A percentile compares a stretch with the other conserved stretches of the same genome.
These are phyloP conservation scores for Ophthalmolycus amberensis DNA, from an alignment of 2,113 vertebrate species.

Conservation along the genomic window DNA sequence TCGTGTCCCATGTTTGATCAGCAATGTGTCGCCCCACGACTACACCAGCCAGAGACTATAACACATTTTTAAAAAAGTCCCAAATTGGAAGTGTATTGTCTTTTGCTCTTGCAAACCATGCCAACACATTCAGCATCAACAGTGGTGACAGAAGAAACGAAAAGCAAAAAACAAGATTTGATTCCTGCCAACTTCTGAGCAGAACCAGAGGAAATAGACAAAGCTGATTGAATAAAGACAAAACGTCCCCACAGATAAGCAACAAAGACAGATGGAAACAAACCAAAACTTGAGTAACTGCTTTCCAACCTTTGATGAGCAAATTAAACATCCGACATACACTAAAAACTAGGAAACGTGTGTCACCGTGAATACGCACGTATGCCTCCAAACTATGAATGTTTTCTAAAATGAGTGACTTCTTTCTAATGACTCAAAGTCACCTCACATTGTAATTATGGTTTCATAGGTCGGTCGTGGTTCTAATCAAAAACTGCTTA, in stretches of 20 bases:
- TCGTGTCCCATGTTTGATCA: conserved; percentile 31
- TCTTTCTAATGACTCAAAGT: background rate
- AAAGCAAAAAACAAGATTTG: conserved; percentile 8
- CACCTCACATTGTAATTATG: conserved; percentile 22
- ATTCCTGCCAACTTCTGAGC: conserved; percentile 39
- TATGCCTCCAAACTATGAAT: background rate
- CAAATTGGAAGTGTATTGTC: conserved; percentile 5
- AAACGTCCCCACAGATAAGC: conserved; percentile 54
- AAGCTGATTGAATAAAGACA: conserved; percentile 54
- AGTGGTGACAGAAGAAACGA: conserved; percentile 37
- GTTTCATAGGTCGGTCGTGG: conserved; percentile 8
- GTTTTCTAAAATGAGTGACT: conserved; percentile 8
- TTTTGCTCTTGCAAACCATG: conserved; percentile 27
- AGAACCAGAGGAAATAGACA: conserved; percentile 54
- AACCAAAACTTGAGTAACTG: conserved; percentile 19
- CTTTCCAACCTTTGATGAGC: conserved; percentile 22
- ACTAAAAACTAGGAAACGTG: background rate
- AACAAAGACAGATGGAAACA: conserved; percentile 53
- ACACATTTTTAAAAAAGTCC: background rate
- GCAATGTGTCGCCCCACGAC: background rate
- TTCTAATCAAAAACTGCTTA: conserved; percentile 30
- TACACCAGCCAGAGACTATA: background rate
- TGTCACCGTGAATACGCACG: background rate
- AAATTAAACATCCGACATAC: conserved; percentile 35
- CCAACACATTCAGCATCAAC: conserved; percentile 24